Evolutionary conservation across 1,140 invertebrate genomes (phyloP).

Genomic region (Rhyzopertha dominica): DNA sequence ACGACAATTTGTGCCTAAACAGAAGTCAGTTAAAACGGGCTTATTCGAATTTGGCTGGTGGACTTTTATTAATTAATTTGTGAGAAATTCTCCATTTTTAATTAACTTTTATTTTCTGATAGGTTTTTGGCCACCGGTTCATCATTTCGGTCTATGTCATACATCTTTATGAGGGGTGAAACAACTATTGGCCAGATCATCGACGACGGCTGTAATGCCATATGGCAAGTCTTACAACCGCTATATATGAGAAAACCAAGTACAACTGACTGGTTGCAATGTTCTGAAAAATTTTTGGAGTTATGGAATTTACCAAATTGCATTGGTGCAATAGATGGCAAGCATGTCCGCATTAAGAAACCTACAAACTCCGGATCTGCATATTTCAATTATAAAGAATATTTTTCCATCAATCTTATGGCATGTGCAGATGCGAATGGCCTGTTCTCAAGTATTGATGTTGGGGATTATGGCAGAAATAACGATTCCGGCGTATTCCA

Average conservation of each 20-base stretch:
- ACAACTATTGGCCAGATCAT: conserved; percentile 16
- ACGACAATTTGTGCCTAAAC: no score
- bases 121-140: conserved; percentile 16
- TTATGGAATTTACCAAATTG: conserved; percentile 35
- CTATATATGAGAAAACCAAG: conserved; percentile 16
- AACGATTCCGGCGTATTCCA: conserved; percentile 37
- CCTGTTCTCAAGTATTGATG: conserved; percentile 42
- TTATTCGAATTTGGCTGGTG: no score
- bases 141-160: conserved; percentile 15
- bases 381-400: conserved; percentile 47
- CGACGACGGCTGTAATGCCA: conserved; percentile 13
- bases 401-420: conserved; percentile 43
- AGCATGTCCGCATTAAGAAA: conserved; percentile 33
- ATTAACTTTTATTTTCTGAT: no score
- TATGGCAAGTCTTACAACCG: conserved; percentile 18
- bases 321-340: conserved; percentile 45
- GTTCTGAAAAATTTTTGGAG: conserved; percentile 16
- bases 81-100: no score
- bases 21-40: no score
- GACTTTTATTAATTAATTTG: no score
- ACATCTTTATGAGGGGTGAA: conserved; percentile 17
- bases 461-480: conserved; percentile 39
- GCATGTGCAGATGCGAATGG: conserved; percentile 44
- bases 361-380: conserved; percentile 36
- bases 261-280: conserved; percentile 18